Evolutionary conservation across 2,888 invertebrate species (phyloP), one percentile per base, ranked within the genome.

Genomic region (Latrodectus hesperus): DNA sequence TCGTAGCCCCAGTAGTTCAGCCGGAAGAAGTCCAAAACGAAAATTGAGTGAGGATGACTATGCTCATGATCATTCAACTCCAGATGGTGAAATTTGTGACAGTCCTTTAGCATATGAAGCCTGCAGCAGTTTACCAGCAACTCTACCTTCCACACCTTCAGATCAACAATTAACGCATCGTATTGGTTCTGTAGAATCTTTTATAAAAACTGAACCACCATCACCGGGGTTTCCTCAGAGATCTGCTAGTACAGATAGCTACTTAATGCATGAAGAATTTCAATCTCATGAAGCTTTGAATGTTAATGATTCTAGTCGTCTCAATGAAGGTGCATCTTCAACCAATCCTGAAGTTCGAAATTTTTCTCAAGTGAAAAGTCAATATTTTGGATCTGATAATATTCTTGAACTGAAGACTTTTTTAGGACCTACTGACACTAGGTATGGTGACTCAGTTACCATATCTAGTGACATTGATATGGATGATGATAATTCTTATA

Each of bases 21-120:
- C 89, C 0, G 92, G 92, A 4, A 91, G 91, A 80, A 92, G 92
- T 89, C 92, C 92, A 2, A 92, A 92, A 88, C 91, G 92, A 72
- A 91, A 91, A 89, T 64, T 91, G 76, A 90, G 90, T 79, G 91
- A 91, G 67, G 91, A 91, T 64, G 91, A 91, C 80, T 77, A 87
- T 51, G 74, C 78, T 38, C 85, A 90, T 51, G 90, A 90, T 77
- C 68, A 90, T 38, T 87, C 89, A 9, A 90, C 88, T 4, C 89
- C 90, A 17, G 90, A 90, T 76, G 80, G 73, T 17, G 90, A 90
- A 67, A 87, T 85, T 22, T 84, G 76, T 67, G 90, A 90, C 22
- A 89, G 87, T 73, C 78, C 89, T 64, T 70, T 87, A 70, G 77
- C 79, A 51, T 89, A 79, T 80, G 87, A 87, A 12, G 82, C 77